phyloP scores from a whole-genome alignment of 2,888 invertebrate species.

The Phorcus lineatus region DNA sequence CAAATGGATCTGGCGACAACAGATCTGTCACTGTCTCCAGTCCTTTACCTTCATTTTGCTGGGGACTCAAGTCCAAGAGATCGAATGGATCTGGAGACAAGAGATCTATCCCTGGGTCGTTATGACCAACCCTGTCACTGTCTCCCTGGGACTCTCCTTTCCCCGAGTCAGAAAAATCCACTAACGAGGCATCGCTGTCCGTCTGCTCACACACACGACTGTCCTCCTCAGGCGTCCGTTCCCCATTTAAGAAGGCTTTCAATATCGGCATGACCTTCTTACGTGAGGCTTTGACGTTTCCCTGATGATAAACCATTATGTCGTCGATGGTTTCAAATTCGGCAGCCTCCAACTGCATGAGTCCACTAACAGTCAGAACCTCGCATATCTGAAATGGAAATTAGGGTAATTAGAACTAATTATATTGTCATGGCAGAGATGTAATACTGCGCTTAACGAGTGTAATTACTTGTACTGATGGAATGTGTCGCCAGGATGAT shows the following conservation, averaged over 20 bases:
- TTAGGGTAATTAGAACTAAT: not conserved
- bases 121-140: not conserved
- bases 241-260: constrained; percentile 51
- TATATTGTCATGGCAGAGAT: not conserved
- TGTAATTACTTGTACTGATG: too few relatives aligned
- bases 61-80: not conserved
- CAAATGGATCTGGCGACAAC: too few relatives aligned
- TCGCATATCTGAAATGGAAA: constrained; percentile 61
- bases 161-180: not conserved
- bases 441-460: too few relatives aligned
- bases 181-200: not conserved
- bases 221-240: constrained; percentile 33
- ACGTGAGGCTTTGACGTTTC: constrained; percentile 68
- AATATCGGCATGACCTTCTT: constrained; percentile 72
- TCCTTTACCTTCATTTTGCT: too few relatives aligned
- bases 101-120: not conserved
- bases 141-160: not conserved
- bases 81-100: not conserved
- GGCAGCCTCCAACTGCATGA: constrained; percentile 58
- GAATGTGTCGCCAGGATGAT: too few relatives aligned
- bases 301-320: constrained; percentile 63
- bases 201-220: not conserved
- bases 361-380: constrained; percentile 53
- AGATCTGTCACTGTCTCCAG: too few relatives aligned
- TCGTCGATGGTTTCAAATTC: constrained; percentile 38